Base-by-base conservation (phyloP, 2,888 invertebrate genomes). In the Epicampocera succincta region DNA sequence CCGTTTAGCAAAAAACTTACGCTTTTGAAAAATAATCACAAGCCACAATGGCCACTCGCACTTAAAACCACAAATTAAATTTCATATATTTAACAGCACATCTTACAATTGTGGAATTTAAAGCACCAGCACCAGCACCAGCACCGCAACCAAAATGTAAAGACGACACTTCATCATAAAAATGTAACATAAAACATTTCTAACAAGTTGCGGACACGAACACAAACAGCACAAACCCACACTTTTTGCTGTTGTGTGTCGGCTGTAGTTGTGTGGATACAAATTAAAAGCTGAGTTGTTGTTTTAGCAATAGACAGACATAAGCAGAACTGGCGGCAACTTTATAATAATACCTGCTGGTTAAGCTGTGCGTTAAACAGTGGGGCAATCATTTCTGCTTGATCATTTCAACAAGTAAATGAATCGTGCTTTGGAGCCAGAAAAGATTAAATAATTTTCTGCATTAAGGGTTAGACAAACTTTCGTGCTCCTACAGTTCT, bases 261-360 rank as follows among this genome's bases (percentile, higher is more conserved):
- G 2, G 25, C 5, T 25, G n/a, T n/a, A n/a, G n/a, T n/a, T n/a
- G n/a, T 25, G 5, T 56, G 38, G 40, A 54, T 63, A 54, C 40
- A 75, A 72, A 78, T 74, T 60, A 75, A 75, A 74, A 71, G 80
- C 65, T 75, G 75, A 69, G 50, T 75, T 75, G 63, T 65, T 75
- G 65, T 80, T 71, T 74, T 69, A 52, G 65, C 52, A 38, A 58
- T 75, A 80, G 74, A 74, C 68, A 80, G 69, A 65, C 50, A 50
- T 58, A 52, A 52, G 38, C 42, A 52, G 33, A 3, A 65, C 42
- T 11, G 38, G n/a, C 8, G 52, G 17, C 19, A 61, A 52, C 33
- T 8, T 25, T 33, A 60, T 44, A 46, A 65, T 6, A 40, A 17
- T n/a, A 46, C 40, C 25, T 48, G 21, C 42, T 63, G 42, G n/a